phyloP scores from a whole-genome alignment of 2,888 invertebrate species.

The Leucophenga maculata region DNA sequence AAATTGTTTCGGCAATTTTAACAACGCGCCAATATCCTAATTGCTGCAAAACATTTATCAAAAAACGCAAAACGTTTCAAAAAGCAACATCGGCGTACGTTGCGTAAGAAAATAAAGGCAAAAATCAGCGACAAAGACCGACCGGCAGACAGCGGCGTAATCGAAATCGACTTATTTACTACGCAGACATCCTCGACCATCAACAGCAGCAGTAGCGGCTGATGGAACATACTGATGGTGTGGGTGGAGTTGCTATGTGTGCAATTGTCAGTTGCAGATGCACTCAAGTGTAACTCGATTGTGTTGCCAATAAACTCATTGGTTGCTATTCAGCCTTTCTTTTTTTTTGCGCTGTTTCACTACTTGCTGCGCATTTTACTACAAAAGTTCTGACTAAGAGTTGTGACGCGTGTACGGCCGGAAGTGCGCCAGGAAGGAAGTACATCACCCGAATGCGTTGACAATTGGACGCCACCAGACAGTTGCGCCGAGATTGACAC shows the following conservation, averaged over 20 bases:
- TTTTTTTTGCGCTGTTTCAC: background rate
- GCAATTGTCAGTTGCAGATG: conserved; percentile 61
- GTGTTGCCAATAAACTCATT: conserved; percentile 17
- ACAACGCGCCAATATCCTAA: conserved; percentile 29
- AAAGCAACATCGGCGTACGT: background rate
- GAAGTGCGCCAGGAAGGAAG: conserved; percentile 66
- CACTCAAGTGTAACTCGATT: conserved; percentile 65
- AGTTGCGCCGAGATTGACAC: conserved; percentile 13
- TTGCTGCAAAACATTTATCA: conserved; percentile 29
- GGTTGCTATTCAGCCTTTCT: conserved; percentile 7
- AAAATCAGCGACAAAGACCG: conserved; percentile 17
- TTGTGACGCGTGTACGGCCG: conserved; percentile 65
- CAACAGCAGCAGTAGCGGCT: background rate
- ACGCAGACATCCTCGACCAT: background rate
- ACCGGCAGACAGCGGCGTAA: background rate
- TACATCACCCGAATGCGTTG: conserved; percentile 66
- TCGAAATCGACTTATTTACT: background rate
- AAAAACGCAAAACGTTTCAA: conserved; percentile 7
- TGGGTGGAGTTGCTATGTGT: background rate
- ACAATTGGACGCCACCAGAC: conserved; percentile 49
- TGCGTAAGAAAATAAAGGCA: background rate
- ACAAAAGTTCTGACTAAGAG: conserved; percentile 38
- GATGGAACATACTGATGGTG: background rate
- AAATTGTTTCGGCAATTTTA: conserved; percentile 27
- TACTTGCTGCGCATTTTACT: conserved; percentile 24